Evolutionary conservation across 2,113 vertebrate genomes (phyloP), one percentile per base, ranked within the genome.

Genomic region (Agelaius phoeniceus): DNA sequence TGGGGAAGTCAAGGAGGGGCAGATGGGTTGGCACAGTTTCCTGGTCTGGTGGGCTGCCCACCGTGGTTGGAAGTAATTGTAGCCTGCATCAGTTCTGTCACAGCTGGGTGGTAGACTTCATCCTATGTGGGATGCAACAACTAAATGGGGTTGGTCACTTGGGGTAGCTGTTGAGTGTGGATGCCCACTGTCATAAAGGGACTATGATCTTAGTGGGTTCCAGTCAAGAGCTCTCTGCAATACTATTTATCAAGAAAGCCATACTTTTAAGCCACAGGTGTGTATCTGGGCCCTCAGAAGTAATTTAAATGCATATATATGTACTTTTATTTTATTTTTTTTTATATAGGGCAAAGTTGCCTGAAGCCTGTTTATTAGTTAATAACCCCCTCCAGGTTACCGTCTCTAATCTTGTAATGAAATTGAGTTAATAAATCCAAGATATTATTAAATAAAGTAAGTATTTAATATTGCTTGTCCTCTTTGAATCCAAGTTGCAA

Each of bases 391-490:
- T 95, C 96, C 93, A 97, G 96, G 92, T 96, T 97, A 90, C 93
- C 90, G 13, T 97, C 96, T 97, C 93, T 97, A 93, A 96, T 98
- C 98, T 98, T 93, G 93, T 97, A 97, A 97, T 97, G 97, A 98
- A 98, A 98, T 98, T 98, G 97, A 98, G 98, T 98, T 98, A 98
- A 98, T 98, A 98, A 97, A 98, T 98, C 97, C 96, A 97, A 97
- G 97, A 97, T 98, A 98, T 98, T 98, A 98, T 98, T 98, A 98
- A 98, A 98, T 98, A 98, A 97, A 98, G 97, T 98, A 97, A 97
- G 97, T 98, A 98, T 98, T 97, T 98, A 98, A 98, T 98, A 98
- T 98, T 98, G 98, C 98, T 98, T 98, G 97, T 98, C 97, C 97
- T 98, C 95, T 97, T 98, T 98, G 97, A 98, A 98, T 97, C 97